Conservation (phyloP, 2,888 invertebrate genomes). For the Macroteleia sp. region DNA sequence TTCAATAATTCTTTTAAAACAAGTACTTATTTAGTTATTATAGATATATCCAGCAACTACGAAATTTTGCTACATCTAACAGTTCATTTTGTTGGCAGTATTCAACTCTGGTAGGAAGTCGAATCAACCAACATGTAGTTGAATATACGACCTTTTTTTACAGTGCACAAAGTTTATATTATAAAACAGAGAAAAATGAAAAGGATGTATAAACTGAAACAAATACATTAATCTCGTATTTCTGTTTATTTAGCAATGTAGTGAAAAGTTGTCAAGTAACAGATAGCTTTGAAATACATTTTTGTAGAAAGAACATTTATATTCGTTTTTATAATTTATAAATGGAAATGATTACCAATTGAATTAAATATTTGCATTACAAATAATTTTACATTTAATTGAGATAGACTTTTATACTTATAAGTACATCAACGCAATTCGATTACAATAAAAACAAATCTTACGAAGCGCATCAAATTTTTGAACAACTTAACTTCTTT, state of each 20-base stretch:
- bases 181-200: neutral
- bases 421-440: neutral
- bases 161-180: too few relatives aligned
- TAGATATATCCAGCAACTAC: too few relatives aligned
- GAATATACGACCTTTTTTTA: too few relatives aligned
- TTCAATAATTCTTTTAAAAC: too few relatives aligned
- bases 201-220: neutral
- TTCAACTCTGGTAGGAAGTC: too few relatives aligned
- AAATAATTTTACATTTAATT: constrained; percentile 15
- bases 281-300: constrained; percentile 47
- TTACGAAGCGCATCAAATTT: constrained; percentile 4
- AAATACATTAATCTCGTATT: constrained; percentile 16
- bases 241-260: constrained; percentile 53
- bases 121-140: too few relatives aligned
- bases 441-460: constrained; percentile 8
- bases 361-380: neutral
- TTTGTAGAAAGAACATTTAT: constrained; percentile 49
- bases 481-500: constrained; percentile 9
- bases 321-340: constrained; percentile 17
- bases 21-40: too few relatives aligned
- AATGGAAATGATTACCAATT: constrained; percentile 9
- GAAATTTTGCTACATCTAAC: too few relatives aligned
- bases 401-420: too few relatives aligned
- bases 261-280: constrained; percentile 49
- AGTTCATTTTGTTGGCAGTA: too few relatives aligned